Conservation (phyloP, 2,797 vertebrate genomes). For the Eupleurogrammus muticus region DNA sequence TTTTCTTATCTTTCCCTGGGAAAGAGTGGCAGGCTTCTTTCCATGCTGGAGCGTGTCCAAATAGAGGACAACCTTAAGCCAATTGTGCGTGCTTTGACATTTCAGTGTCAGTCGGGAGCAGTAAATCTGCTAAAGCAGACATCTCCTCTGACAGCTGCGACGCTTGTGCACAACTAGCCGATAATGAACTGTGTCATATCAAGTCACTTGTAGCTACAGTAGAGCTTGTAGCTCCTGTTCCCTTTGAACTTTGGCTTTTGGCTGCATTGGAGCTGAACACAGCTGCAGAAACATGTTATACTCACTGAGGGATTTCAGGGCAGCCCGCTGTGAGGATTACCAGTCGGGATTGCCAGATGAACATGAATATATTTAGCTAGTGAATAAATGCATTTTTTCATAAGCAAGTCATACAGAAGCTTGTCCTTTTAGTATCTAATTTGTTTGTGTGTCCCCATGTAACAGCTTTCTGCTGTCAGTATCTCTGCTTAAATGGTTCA, state of each 20-base stretch:
- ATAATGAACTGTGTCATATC: slow-evolving; percentile 4
- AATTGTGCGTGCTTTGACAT: slow-evolving; percentile 1
- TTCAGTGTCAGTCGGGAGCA: background rate
- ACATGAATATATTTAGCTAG: slow-evolving; percentile 34
- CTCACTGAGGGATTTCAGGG: slow-evolving; percentile 26
- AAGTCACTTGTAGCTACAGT: background rate
- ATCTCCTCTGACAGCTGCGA: background rate
- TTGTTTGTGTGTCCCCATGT: too few relatives aligned
- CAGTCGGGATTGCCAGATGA: slow-evolving; percentile 17
- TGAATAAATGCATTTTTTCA: slow-evolving; percentile 16
- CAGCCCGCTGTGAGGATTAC: slow-evolving; percentile 50
- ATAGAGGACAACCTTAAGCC: slow-evolving; percentile 3
- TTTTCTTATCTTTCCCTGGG: slow-evolving; percentile 10
- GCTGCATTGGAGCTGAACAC: slow-evolving; percentile 37
- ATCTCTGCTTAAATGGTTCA: background rate
- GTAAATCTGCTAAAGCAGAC: background rate
- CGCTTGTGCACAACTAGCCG: background rate
- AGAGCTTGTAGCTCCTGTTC: slow-evolving; percentile 11
- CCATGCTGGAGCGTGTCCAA: slow-evolving; percentile 15
- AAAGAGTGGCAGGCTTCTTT: slow-evolving; percentile 7
- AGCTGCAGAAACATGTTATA: slow-evolving; percentile 48
- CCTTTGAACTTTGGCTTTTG: slow-evolving; percentile 53
- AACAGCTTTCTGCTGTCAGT: background rate
- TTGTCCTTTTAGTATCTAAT: background rate
- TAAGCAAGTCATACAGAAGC: background rate